These are phyloP conservation scores for Nasalis larvatus DNA, from an alignment of 2,113 vertebrate genomes.

Conservation along the genomic window DNA sequence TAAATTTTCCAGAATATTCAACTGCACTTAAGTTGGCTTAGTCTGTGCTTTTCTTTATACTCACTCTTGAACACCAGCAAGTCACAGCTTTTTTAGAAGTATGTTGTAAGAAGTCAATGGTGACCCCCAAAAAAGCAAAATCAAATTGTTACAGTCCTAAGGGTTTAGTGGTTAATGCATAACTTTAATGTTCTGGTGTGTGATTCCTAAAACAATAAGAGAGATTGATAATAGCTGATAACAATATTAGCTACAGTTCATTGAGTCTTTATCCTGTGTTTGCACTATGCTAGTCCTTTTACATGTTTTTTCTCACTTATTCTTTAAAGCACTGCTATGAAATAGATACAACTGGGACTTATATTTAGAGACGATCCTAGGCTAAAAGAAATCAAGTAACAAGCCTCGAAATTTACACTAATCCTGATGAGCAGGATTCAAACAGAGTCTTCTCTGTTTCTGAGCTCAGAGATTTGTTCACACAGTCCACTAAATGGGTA, in stretches of 20 bases:
- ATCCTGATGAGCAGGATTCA: neutral
- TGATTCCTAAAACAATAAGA: neutral
- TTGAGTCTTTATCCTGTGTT: neutral
- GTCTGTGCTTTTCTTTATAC: neutral
- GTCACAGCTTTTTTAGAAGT: neutral
- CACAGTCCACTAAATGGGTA: neutral
- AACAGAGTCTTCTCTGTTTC: neutral
- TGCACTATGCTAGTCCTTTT: no score
- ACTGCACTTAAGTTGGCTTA: neutral
- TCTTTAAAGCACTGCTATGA: neutral
- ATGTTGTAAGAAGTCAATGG: neutral
- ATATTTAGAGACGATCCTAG: neutral
- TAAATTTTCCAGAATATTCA: neutral
- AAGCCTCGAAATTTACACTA: neutral
- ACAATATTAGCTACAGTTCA: neutral
- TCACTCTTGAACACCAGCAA: neutral
- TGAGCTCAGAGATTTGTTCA: neutral
- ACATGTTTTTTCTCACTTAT: neutral
- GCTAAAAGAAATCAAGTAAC: neutral
- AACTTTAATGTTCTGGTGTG: neutral
- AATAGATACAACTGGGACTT: neutral
- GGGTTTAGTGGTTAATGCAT: neutral
- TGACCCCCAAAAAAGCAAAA: neutral
- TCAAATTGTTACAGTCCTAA: neutral
- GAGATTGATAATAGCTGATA: neutral